These are phyloP conservation scores for Clavelina lepadiformis DNA, from an alignment of 23 tunicate species.

Conservation along the genomic window DNA sequence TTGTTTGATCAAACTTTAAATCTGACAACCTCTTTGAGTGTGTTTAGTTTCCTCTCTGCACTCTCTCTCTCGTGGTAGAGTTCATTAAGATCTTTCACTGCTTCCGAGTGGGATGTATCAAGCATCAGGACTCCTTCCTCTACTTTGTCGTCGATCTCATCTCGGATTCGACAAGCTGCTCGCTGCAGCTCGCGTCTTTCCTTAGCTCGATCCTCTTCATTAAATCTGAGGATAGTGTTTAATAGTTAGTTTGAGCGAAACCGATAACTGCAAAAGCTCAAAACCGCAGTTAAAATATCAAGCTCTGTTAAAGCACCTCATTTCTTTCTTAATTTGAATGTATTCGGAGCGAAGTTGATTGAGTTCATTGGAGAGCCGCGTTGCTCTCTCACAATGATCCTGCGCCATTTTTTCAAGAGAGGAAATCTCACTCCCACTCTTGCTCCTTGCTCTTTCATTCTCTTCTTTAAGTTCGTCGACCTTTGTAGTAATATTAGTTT, in stretches of 20 bases:
- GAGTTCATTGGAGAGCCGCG: constrained; percentile 69
- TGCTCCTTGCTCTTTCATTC: constrained; percentile 18
- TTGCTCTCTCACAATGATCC: constrained; percentile 88
- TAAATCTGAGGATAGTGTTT: constrained; percentile 29
- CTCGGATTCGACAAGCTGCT: constrained; percentile 32
- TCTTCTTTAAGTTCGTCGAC: constrained; percentile 31
- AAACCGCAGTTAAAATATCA: neutral
- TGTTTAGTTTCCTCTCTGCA: constrained; percentile 23
- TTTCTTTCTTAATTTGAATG: constrained; percentile 49
- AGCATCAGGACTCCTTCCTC: constrained; percentile 39
- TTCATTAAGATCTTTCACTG: constrained; percentile 48
- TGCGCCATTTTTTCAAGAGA: constrained; percentile 63
- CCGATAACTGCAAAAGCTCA: no score
- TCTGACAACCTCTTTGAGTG: constrained; percentile 50
- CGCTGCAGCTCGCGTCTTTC: constrained; percentile 41
- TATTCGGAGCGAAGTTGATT: constrained; percentile 66
- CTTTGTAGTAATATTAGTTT: no score
- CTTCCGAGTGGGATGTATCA: constrained; percentile 50
- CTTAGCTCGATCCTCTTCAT: constrained; percentile 55
- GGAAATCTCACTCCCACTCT: constrained; percentile 48
- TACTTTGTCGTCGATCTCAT: constrained; percentile 44
- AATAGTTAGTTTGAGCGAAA: neutral
- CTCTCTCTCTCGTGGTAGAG: constrained; percentile 44
- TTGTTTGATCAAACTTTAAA: neutral
- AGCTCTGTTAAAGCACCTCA: constrained; percentile 24